phyloP scores from a whole-genome alignment of 1,140 invertebrate species.

The Papilio machaon region DNA sequence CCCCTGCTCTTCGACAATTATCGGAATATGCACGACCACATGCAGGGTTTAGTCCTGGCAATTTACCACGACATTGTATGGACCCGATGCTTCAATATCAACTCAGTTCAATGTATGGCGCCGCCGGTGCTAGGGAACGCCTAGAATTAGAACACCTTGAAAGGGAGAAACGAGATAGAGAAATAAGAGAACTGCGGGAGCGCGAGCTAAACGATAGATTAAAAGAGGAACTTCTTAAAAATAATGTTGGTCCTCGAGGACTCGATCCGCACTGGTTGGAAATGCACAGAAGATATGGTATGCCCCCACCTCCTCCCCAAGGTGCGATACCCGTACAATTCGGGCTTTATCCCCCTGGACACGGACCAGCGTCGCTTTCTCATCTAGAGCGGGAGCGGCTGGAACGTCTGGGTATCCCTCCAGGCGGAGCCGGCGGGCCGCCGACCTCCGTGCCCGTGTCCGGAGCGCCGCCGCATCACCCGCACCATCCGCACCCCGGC shows the following conservation, averaged over 20 bases:
- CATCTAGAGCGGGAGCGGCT: slow-evolving; percentile 94
- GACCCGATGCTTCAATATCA: slow-evolving; percentile 91
- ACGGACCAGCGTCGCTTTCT: slow-evolving; percentile 85
- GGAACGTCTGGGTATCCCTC: slow-evolving; percentile 89
- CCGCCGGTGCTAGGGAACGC: slow-evolving; percentile 88
- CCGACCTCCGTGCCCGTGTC: slow-evolving; percentile 80
- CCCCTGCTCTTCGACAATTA: slow-evolving; percentile 94
- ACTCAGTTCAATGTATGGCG: slow-evolving; percentile 87
- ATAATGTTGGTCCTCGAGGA: slow-evolving; percentile 84
- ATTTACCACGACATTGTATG: slow-evolving; percentile 86
- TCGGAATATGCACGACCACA: slow-evolving; percentile 95
- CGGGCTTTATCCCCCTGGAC: slow-evolving; percentile 85
- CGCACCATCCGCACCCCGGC: slow-evolving; percentile 82
- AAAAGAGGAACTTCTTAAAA: slow-evolving; percentile 92
- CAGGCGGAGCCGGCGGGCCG: slow-evolving; percentile 74
- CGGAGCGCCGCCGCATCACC: slow-evolving; percentile 68
- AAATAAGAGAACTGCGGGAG: slow-evolving; percentile 92
- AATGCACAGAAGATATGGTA: slow-evolving; percentile 88
- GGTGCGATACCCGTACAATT: slow-evolving; percentile 84
- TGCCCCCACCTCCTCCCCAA: slow-evolving; percentile 72
- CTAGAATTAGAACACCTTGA: slow-evolving; percentile 92
- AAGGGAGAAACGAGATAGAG: slow-evolving; percentile 91
- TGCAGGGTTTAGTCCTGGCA: slow-evolving; percentile 89
- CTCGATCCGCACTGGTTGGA: slow-evolving; percentile 96
- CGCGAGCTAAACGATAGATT: slow-evolving; percentile 90